Conservation (phyloP, 1,140 invertebrate species). For the Monochamus saltuarius region DNA sequence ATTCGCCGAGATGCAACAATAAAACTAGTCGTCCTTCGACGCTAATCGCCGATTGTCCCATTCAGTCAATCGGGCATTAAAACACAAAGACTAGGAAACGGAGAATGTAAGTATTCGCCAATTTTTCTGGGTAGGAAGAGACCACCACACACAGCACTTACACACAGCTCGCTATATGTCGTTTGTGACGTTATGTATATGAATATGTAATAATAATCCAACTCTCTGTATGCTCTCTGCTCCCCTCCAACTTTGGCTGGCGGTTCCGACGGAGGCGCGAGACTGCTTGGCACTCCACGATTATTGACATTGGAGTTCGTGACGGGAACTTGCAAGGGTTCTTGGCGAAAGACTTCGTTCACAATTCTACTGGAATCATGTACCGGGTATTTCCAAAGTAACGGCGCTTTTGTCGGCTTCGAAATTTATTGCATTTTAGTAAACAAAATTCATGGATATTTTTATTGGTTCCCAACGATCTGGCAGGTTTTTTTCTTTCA, state of each 20-base stretch:
- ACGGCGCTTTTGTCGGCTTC: too few relatives aligned
- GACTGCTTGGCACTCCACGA: slow-evolving; percentile 20
- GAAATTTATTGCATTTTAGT: too few relatives aligned
- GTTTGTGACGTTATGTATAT: slow-evolving; percentile 30
- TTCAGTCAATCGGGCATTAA: background rate
- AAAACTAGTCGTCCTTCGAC: slow-evolving; percentile 8
- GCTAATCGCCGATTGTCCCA: background rate
- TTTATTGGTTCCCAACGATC: too few relatives aligned
- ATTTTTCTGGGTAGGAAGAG: slow-evolving; percentile 12
- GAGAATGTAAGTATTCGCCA: background rate
- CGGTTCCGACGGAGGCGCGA: slow-evolving; percentile 14
- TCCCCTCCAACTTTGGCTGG: background rate
- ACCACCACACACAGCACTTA: background rate
- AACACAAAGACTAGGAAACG: slow-evolving; percentile 8
- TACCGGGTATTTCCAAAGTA: too few relatives aligned
- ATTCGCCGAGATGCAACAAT: slow-evolving; percentile 3
- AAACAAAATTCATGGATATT: too few relatives aligned
- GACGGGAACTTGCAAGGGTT: background rate
- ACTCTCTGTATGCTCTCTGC: background rate
- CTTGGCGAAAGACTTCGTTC: too few relatives aligned
- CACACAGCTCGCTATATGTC: background rate
- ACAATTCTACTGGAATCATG: too few relatives aligned
- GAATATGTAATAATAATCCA: slow-evolving; percentile 38
- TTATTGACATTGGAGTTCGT: background rate
- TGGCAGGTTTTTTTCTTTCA: too few relatives aligned